phyloP scores from a whole-genome alignment of 2,797 vertebrate genomes.

The Heliangelus exortis region DNA sequence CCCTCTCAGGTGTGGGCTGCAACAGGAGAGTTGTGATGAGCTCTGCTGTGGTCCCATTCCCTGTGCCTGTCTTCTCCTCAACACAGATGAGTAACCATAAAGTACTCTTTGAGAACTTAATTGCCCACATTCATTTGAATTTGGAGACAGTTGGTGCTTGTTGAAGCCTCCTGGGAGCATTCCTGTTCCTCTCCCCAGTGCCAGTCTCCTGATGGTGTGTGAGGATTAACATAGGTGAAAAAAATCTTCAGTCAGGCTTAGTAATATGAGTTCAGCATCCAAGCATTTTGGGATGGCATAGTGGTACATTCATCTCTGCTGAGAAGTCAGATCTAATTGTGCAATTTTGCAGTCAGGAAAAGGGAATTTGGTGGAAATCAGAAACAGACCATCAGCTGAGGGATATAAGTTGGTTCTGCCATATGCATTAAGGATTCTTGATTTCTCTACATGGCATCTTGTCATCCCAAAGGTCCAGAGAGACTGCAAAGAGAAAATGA shows the following conservation, averaged over 20 bases:
- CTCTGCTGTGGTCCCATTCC: neutral
- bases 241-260: neutral
- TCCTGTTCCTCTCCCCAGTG: neutral
- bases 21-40: neutral
- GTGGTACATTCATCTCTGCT: neutral
- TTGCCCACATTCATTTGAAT: neutral
- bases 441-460: neutral
- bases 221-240: neutral
- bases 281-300: neutral
- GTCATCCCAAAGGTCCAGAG: neutral
- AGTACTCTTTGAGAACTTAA: neutral
- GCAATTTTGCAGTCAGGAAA: neutral
- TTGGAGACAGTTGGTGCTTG: neutral
- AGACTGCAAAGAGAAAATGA: neutral
- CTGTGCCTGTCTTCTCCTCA: neutral
- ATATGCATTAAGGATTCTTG: neutral
- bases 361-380: neutral
- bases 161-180: neutral
- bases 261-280: accelerated
- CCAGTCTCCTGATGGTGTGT: neutral
- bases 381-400: neutral
- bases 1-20: neutral
- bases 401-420: neutral
- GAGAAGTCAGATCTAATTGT: neutral
- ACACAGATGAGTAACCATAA: neutral